Evolutionary conservation across 2,797 vertebrate genomes (phyloP), one percentile per base, ranked within the genome.

Genomic region (Ctenopoma kingsleyae): DNA sequence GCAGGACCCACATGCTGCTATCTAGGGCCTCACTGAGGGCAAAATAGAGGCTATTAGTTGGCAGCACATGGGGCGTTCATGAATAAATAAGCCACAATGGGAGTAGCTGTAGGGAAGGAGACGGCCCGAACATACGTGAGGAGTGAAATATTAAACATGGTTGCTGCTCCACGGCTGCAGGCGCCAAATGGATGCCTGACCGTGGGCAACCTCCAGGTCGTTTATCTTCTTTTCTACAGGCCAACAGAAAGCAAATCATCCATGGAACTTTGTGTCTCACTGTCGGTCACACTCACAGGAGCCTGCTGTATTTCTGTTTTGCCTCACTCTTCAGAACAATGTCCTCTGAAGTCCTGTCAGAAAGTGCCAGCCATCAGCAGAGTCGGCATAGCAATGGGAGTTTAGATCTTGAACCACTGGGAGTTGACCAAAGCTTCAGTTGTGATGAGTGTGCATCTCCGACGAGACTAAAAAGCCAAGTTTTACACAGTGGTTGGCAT

Each of bases 131-230:
- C 92, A 93, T 91, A 93, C 76, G 86, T 81, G 15, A 63, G 68
- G 56, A 54, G 80, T 92, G 86, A 92, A 93, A 93, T 91, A 92
- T 94, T 93, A 82, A 94, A 81, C 67, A 53, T 60, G 81, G 83
- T 78, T 86, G 61, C 87, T 91, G 86, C 80, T 87, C 77, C 75
- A 54, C 17, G 50, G 82, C 90, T 80, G 50, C 62, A 9, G 90
- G 91, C 84, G 13, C 20, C 52, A 65, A 82, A 80, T 23, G 32
- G 44, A 65, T 68, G 50, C 59, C 63, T 54, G 70, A 76, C 81
- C 83, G 80, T 84, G 84, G 84, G 77, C 63, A 51, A 71, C 73
- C 71, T 72, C 60, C 64, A 15, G 49, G 60, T 72, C 9, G 4
- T 43, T 56, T 35, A 44, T 60, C 46, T 38, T 53, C 35, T 70